Evolutionary conservation across 2,888 invertebrate species (phyloP).

Genomic region (Agrilus cyanescens): DNA sequence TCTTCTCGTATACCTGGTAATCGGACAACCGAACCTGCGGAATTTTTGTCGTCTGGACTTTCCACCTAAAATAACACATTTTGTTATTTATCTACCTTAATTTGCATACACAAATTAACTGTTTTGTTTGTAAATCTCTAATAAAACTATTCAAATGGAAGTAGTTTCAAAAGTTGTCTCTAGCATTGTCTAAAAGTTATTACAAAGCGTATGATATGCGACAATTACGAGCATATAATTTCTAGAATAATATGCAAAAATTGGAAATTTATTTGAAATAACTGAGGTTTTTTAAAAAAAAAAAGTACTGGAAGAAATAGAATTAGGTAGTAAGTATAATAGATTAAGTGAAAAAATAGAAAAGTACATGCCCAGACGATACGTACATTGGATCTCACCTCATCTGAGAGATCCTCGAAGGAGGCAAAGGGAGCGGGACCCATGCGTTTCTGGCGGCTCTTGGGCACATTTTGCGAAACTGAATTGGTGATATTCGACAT

Average conservation of each 20-base stretch:
- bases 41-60: slow-evolving; percentile 42
- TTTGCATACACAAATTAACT: slow-evolving; percentile 4
- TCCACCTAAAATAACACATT: slow-evolving; percentile 36
- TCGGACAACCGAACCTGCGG: slow-evolving; percentile 39
- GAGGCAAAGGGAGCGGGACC: slow-evolving; percentile 91
- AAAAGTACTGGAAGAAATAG: no score
- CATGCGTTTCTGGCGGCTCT: slow-evolving; percentile 57
- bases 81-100: slow-evolving; percentile 1
- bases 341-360: no score
- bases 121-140: no score
- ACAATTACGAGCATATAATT: no score
- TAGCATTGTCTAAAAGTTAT: no score
- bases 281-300: no score
- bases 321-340: no score
- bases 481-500: slow-evolving; percentile 25
- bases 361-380: slow-evolving; percentile 25
- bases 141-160: no score
- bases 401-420: slow-evolving; percentile 82
- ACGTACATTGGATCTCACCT: slow-evolving; percentile 56
- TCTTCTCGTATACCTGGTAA: slow-evolving; percentile 46
- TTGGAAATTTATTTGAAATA: no score
- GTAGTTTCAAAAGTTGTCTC: no score
- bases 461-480: slow-evolving; percentile 21
- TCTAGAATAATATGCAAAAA: no score
- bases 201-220: no score